Conservation (phyloP, 2,888 invertebrate species). For the Campopleginae sp. region DNA sequence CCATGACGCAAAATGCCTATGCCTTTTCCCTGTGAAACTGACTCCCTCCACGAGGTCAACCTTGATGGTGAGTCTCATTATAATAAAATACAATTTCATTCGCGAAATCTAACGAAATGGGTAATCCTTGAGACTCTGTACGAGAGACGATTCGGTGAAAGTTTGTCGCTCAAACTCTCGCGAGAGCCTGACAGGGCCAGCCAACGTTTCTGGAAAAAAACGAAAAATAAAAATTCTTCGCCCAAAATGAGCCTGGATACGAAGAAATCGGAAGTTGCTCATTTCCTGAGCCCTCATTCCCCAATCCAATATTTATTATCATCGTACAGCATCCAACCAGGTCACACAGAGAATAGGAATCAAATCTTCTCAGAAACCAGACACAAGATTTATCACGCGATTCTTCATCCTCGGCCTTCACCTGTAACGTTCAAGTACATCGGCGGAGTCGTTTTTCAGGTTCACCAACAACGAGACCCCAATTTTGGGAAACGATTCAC, state of each 20-base stretch:
- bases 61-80: not conserved
- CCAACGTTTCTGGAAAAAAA: not conserved
- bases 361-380: slow-evolving; percentile 1
- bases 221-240: too few relatives aligned
- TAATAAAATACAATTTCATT: not conserved
- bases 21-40: not conserved
- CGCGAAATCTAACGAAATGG: not conserved
- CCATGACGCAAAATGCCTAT: slow-evolving; percentile 35
- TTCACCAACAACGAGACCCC: slow-evolving; percentile 15
- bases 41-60: not conserved
- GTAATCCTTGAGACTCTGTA: not conserved
- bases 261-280: too few relatives aligned
- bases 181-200: not conserved
- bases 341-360: slow-evolving; percentile 25
- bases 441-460: not conserved
- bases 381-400: slow-evolving; percentile 41
- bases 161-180: not conserved
- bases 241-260: too few relatives aligned
- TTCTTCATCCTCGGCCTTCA: slow-evolving; percentile 46
- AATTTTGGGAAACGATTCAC: slow-evolving; percentile 13
- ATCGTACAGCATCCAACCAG: not conserved
- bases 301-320: slow-evolving; percentile 19
- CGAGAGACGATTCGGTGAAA: not conserved
- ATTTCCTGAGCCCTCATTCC: not conserved
- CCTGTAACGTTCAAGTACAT: slow-evolving; percentile 26